phyloP scores from a whole-genome alignment of 2,888 invertebrate genomes.

The Scaptomyza reducta region DNA sequence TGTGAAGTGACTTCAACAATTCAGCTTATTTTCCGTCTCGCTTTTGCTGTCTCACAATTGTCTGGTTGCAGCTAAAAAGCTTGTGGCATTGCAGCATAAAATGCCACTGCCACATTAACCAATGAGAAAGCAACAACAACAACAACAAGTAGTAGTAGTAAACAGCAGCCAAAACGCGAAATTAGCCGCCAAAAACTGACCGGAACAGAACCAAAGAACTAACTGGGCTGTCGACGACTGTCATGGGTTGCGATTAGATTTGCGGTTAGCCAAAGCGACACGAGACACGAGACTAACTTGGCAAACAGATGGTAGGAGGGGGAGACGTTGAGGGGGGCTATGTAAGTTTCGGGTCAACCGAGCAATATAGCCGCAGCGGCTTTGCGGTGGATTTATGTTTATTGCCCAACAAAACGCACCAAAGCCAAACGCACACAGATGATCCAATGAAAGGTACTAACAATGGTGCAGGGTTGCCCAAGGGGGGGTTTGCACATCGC shows the following conservation, averaged over 20 bases:
- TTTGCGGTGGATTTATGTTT: slow-evolving; percentile 78
- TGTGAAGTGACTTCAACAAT: slow-evolving; percentile 38
- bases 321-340: not conserved
- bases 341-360: slow-evolving; percentile 62
- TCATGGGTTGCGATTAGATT: slow-evolving; percentile 39
- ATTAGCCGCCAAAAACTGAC: slow-evolving; percentile 55
- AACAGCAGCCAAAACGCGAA: slow-evolving; percentile 42
- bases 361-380: slow-evolving; percentile 76
- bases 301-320: not conserved
- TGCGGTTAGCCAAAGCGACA: slow-evolving; percentile 1
- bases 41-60: not conserved
- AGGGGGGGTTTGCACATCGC: too few relatives aligned
- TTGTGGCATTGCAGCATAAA: not conserved
- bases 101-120: slow-evolving; percentile 47
- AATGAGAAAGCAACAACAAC: slow-evolving; percentile 11
- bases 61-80: slow-evolving; percentile 15
- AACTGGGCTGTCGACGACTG: slow-evolving; percentile 26
- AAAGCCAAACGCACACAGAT: slow-evolving; percentile 28
- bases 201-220: slow-evolving; percentile 28
- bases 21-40: not conserved
- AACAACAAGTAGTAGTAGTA: not conserved
- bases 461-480: too few relatives aligned
- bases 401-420: slow-evolving; percentile 57
- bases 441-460: not conserved
- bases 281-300: not conserved